A percentile compares a stretch with the other conserved stretches of the same genome.
Conservation (phyloP, 2,113 vertebrate genomes). For the Sceloporus tristichus region DNA sequence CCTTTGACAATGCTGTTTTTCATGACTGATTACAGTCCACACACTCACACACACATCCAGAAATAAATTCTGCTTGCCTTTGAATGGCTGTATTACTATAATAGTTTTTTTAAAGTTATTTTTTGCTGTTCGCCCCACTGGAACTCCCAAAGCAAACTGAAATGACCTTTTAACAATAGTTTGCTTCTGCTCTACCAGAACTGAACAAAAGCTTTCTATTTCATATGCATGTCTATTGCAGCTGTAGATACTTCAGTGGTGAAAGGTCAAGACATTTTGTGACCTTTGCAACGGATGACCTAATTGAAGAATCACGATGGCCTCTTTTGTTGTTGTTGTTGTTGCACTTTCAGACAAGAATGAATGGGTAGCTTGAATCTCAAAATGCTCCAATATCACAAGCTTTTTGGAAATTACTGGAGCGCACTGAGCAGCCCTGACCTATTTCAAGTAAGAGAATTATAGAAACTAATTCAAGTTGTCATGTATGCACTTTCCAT, state of each 20-base stretch:
- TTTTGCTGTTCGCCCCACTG: constrained; percentile 52
- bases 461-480: not conserved
- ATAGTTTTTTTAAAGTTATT: constrained; percentile 52
- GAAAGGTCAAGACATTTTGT: constrained; percentile 51
- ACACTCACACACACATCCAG: not conserved
- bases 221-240: constrained; percentile 47
- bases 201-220: constrained; percentile 69
- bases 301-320: constrained; percentile 47
- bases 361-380: not conserved
- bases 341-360: constrained; percentile 38
- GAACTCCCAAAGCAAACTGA: constrained; percentile 42
- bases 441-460: constrained; percentile 1
- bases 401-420: constrained; percentile 3
- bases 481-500: not conserved
- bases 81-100: constrained; percentile 57
- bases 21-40: constrained; percentile 3
- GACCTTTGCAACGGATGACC: constrained; percentile 49
- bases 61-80: constrained; percentile 53
- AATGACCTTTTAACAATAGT: constrained; percentile 63
- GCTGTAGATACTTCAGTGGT: constrained; percentile 45
- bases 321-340: constrained; percentile 9
- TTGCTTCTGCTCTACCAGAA: constrained; percentile 64
- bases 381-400: constrained; percentile 8
- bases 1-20: constrained; percentile 32
- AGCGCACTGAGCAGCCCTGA: not conserved